These are phyloP conservation scores for Patella vulgata DNA, from an alignment of 1,140 invertebrate genomes.

Conservation along the genomic window DNA sequence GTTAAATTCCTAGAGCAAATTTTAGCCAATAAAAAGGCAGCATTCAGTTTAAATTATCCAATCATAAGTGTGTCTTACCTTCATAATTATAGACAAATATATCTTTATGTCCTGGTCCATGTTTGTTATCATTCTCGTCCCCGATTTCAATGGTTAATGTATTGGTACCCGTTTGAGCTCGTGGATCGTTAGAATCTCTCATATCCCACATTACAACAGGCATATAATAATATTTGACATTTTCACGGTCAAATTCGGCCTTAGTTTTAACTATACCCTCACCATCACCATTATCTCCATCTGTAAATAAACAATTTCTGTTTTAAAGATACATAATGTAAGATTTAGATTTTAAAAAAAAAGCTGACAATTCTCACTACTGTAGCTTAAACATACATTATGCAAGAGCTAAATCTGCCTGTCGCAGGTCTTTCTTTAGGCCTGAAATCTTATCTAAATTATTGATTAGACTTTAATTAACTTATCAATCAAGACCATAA, in stretches of 20 bases:
- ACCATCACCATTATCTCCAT: slow-evolving; percentile 46
- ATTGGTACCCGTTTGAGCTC: slow-evolving; percentile 85
- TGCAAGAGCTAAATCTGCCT: too few relatives aligned
- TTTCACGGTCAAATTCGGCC: slow-evolving; percentile 87
- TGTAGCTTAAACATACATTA: too few relatives aligned
- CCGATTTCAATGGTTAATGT: slow-evolving; percentile 95
- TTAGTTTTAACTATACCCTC: slow-evolving; percentile 42
- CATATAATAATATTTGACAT: slow-evolving; percentile 72
- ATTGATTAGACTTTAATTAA: too few relatives aligned
- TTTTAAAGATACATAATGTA: neutral
- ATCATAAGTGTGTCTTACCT: too few relatives aligned
- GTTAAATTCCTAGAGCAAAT: too few relatives aligned
- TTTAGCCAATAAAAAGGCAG: too few relatives aligned
- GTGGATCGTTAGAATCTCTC: slow-evolving; percentile 32
- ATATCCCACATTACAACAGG: slow-evolving; percentile 64
- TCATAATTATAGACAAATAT: slow-evolving; percentile 97
- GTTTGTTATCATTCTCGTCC: slow-evolving; percentile 96
- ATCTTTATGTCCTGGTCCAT: slow-evolving; percentile 94
- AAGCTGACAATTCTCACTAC: too few relatives aligned
- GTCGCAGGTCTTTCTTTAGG: too few relatives aligned
- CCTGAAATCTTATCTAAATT: too few relatives aligned
- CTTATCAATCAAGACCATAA: too few relatives aligned
- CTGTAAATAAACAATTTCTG: slow-evolving; percentile 26
- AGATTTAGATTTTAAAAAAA: too few relatives aligned
- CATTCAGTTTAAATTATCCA: too few relatives aligned